A percentile compares a stretch with the other conserved stretches of the same genome.
phyloP scores from a whole-genome alignment of 2,888 invertebrate species.

The Limnephilus marmoratus region DNA sequence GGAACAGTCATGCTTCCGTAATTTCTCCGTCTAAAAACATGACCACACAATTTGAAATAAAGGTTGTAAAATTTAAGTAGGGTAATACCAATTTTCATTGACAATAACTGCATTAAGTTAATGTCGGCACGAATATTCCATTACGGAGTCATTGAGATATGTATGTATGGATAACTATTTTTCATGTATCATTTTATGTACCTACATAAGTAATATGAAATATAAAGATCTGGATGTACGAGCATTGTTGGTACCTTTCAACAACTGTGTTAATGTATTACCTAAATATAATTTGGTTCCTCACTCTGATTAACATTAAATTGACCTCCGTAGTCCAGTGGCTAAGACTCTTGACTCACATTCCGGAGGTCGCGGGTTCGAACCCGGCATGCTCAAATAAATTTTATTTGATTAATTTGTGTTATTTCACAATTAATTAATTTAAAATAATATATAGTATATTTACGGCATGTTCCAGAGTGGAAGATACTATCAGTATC shows the following conservation, averaged over 20 bases:
- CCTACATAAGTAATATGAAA: neutral
- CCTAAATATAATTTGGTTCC: neutral
- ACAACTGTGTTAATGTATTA: neutral
- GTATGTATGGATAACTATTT: neutral
- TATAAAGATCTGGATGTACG: neutral
- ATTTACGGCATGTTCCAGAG: too few species aligned
- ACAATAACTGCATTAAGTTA: neutral
- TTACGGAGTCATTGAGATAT: neutral
- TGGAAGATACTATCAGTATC: too few species aligned
- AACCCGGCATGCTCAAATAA: too few species aligned
- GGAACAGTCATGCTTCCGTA: neutral
- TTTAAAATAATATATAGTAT: too few species aligned
- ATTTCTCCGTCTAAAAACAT: neutral
- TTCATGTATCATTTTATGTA: neutral
- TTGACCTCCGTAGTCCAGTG: too few species aligned
- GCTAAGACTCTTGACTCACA: too few species aligned
- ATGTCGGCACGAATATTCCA: constrained; percentile 22
- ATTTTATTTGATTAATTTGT: too few species aligned
- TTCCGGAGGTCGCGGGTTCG: too few species aligned
- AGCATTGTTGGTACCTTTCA: neutral
- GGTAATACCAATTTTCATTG: constrained; percentile 22
- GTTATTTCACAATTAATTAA: too few species aligned
- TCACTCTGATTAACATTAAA: neutral
- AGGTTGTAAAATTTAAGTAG: constrained; percentile 19
- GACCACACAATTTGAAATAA: neutral